Base-by-base conservation (phyloP, 64 coral and sea anemone genomes). In the Montipora sp. region DNA sequence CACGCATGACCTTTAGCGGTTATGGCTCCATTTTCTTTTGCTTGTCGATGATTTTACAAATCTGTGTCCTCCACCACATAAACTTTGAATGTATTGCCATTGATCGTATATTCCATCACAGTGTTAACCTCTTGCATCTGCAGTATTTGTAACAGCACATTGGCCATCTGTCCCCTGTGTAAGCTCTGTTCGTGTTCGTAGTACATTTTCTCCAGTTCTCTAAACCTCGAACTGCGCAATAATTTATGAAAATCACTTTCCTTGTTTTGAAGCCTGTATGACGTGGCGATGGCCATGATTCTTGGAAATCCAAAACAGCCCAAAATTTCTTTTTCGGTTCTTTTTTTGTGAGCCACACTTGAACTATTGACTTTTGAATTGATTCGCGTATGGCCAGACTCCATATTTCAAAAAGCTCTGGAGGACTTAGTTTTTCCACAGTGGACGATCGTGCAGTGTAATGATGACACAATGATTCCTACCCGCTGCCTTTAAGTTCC, bases 141-240 rank as follows among this genome's bases (percentile, higher is more conserved):
- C 2, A 83, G 15, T 68, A 83, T 83, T 16, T 83, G 59, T 8
- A 83, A 14, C 16, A 83, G 19, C 60, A 69, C 80, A 44, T 83
- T 83, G 0, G 80, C 21, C 16, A 83, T 61, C 44, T 83, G 60
- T 45, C 66, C 48, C 45, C 19, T 90, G 78, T 66, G 70, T 69
- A n/a, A 72, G 20, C 77, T 48, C 24, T 81, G 66, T 66, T 14
- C 78, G 16, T 82, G 78, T 47, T 58, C 80, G 71, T 83, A 85
- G 72, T 81, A 92, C 48, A 75, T 43, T 58, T 92, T 49, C 59
- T 87, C 90, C 81, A 43, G 81, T 23, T 81, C 68, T 71, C 24
- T 83, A 49, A 77, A 83, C 48, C 90, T 92, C 53, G 81, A 72
- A 53, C 46, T 92, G 51, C 78, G 57, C 59, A 75, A 47, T 48